Conservation (phyloP, 1,140 invertebrate species). For the Paraescarpia echinospica region DNA sequence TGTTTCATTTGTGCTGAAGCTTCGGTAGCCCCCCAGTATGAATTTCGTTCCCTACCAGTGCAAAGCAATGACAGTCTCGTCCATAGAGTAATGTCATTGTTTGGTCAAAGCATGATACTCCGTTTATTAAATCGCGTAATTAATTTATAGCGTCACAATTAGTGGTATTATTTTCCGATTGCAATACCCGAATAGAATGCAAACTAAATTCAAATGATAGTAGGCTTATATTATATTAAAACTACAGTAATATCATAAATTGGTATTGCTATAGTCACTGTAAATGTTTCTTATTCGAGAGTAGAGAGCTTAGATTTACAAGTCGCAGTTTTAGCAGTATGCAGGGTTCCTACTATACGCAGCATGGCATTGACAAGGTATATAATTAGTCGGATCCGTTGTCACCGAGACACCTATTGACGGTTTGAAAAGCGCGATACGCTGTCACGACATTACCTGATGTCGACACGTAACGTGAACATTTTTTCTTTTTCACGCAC, state of each 20-base stretch:
- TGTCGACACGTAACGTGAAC: background rate
- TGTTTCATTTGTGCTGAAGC: too few species aligned
- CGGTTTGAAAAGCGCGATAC: background rate
- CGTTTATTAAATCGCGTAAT: too few species aligned
- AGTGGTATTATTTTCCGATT: too few species aligned
- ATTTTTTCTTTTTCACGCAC: background rate
- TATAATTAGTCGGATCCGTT: background rate
- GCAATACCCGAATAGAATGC: too few species aligned
- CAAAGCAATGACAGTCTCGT: too few species aligned
- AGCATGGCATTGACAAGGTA: background rate
- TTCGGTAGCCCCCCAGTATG: too few species aligned
- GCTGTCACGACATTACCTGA: background rate
- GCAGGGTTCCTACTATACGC: background rate
- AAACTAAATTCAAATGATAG: too few species aligned
- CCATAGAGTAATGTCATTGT: too few species aligned
- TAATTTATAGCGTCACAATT: too few species aligned
- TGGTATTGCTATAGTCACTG: background rate
- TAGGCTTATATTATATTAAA: too few species aligned
- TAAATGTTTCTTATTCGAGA: background rate
- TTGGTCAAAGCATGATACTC: too few species aligned
- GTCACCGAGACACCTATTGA: background rate
- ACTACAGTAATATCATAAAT: background rate
- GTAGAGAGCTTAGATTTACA: background rate
- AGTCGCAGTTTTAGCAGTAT: background rate
- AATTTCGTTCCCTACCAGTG: too few species aligned